Percentiles rank a stretch among this genome's conserved stretches.
Evolutionary conservation across 2,113 vertebrate genomes (phyloP).

Genomic region (Sphaerodactylus townsendi): DNA sequence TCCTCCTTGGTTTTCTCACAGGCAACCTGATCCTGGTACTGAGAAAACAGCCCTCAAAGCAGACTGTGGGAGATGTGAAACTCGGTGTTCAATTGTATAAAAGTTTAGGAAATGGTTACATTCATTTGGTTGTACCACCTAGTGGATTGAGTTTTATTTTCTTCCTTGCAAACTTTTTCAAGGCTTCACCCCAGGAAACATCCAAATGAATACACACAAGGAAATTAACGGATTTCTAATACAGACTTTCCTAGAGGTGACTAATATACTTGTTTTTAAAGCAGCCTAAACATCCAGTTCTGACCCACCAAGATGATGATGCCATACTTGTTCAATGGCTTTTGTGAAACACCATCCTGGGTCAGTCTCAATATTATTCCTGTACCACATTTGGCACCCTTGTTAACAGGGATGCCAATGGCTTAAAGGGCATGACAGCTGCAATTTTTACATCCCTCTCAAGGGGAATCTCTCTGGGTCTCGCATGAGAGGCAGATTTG

Average conservation of each 20-base stretch:
- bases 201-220: neutral
- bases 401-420: fast-evolving
- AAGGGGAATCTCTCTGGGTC: neutral
- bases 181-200: neutral
- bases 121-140: neutral
- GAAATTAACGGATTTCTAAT: neutral
- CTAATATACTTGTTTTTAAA: neutral
- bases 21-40: neutral
- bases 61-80: neutral
- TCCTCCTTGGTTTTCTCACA: neutral
- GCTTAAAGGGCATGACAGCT: fast-evolving
- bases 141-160: neutral
- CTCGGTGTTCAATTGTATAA: neutral
- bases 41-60: neutral
- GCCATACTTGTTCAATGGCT: neutral
- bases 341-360: neutral
- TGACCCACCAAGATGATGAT: neutral
- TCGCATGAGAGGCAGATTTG: neutral
- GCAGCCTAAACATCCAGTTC: constrained; percentile 1
- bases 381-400: neutral
- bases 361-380: neutral
- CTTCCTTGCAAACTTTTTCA: neutral
- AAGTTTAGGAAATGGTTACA: neutral
- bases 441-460: neutral
- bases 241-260: neutral